Evolutionary conservation across 2,113 vertebrate species (phyloP).

Genomic region (Tautogolabrus adspersus): DNA sequence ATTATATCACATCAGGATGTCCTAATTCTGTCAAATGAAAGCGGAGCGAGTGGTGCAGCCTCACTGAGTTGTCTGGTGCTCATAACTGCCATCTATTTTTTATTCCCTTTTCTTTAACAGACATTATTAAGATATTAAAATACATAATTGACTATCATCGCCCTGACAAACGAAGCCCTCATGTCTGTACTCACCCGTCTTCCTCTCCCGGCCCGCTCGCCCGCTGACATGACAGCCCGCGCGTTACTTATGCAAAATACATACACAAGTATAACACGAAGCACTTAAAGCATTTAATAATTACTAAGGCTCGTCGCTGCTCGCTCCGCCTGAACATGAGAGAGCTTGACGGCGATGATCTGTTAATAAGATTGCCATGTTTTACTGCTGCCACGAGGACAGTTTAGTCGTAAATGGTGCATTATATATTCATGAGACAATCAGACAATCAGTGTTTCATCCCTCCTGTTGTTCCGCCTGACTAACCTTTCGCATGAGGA

Average conservation of each 20-base stretch:
- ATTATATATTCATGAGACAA: slow-evolving; percentile 81
- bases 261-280: slow-evolving; percentile 79
- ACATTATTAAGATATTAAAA: slow-evolving; percentile 77
- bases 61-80: slow-evolving; percentile 51
- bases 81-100: slow-evolving; percentile 56
- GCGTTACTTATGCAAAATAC: slow-evolving; percentile 83
- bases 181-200: slow-evolving; percentile 33
- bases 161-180: slow-evolving; percentile 46
- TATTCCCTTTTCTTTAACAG: slow-evolving; percentile 39
- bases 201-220: slow-evolving; percentile 23
- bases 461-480: slow-evolving; percentile 65
- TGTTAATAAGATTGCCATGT: slow-evolving; percentile 79
- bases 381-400: slow-evolving; percentile 66
- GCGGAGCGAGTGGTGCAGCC: slow-evolving; percentile 18
- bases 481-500: slow-evolving; percentile 57
- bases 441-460: slow-evolving; percentile 74
- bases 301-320: slow-evolving; percentile 76
- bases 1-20: slow-evolving; percentile 12
- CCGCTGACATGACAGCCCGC: slow-evolving; percentile 63
- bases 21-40: slow-evolving; percentile 49
- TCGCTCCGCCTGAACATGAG: slow-evolving; percentile 65
- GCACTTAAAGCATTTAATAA: slow-evolving; percentile 86
- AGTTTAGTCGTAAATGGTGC: slow-evolving; percentile 76
- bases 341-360: slow-evolving; percentile 69
- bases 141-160: slow-evolving; percentile 60